Conservation (phyloP, 2,113 vertebrate genomes). For the Fulica atra region DNA sequence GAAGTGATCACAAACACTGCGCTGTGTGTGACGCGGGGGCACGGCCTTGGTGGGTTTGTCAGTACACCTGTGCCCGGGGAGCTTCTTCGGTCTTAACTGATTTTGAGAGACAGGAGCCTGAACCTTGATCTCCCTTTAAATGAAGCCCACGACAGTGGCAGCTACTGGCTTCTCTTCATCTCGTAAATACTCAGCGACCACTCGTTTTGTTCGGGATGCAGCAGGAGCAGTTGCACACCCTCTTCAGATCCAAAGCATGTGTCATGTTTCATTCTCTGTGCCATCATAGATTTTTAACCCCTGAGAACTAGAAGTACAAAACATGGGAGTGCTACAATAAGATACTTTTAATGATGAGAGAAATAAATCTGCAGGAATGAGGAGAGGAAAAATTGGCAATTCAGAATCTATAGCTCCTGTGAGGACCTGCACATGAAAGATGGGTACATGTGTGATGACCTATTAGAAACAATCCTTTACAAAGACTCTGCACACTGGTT, state of each 20-base stretch:
- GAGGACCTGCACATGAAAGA: background rate
- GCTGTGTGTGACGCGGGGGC: rapidly evolving
- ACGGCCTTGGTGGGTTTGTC: background rate
- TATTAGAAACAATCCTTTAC: background rate
- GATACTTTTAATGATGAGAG: background rate
- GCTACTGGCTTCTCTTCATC: background rate
- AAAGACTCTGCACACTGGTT: background rate
- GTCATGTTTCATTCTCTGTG: constrained; percentile 1
- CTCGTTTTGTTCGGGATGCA: background rate
- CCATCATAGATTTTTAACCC: background rate
- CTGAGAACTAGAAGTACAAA: background rate
- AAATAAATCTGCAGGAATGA: background rate
- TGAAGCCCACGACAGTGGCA: background rate
- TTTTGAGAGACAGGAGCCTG: background rate
- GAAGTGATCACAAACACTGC: background rate
- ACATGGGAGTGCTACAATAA: background rate
- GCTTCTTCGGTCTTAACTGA: background rate
- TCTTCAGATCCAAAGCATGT: constrained; percentile 6
- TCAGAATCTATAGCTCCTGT: background rate
- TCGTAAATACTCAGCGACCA: background rate
- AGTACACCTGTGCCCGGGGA: background rate
- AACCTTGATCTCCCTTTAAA: background rate
- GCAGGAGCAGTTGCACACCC: background rate
- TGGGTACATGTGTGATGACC: background rate
- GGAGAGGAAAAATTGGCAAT: background rate